Evolutionary conservation across 1,140 invertebrate species (phyloP).

Genomic region (Temnothorax curvispinosus): DNA sequence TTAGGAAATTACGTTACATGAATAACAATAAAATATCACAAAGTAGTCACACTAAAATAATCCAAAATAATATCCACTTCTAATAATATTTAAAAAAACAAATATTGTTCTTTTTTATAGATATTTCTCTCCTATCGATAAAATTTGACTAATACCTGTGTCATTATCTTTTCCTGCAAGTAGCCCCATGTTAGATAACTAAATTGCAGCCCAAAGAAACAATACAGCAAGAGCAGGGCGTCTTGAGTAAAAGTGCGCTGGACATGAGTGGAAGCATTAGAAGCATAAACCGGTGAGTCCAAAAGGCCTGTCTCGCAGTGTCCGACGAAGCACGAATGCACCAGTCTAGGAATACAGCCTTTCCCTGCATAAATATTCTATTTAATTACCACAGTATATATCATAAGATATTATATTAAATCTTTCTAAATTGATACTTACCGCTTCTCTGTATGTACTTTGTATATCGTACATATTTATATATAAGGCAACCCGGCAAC

Average conservation of each 20-base stretch:
- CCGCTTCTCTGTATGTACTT: constrained; percentile 94
- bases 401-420: constrained; percentile 18
- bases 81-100: neutral
- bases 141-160: constrained; percentile 86
- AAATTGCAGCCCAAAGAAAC: constrained; percentile 95
- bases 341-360: constrained; percentile 86
- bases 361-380: constrained; percentile 81
- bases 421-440: constrained; percentile 82
- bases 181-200: constrained; percentile 98
- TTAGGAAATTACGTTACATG: neutral
- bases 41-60: neutral
- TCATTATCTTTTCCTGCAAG: constrained; percentile 97
- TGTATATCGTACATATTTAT: constrained; percentile 92
- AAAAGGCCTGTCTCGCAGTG: constrained; percentile 83
- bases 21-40: neutral
- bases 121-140: neutral
- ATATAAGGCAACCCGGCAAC: constrained; percentile 94
- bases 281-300: constrained; percentile 78
- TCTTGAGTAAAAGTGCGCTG: constrained; percentile 86
- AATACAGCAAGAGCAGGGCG: constrained; percentile 89
- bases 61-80: too few relatives aligned
- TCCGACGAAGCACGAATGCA: constrained; percentile 89
- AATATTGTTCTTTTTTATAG: neutral
- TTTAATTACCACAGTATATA: constrained; percentile 11
- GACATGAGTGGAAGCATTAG: constrained; percentile 70